Evolutionary conservation across 1,140 invertebrate species (phyloP).

Genomic region (Cydia splendana): DNA sequence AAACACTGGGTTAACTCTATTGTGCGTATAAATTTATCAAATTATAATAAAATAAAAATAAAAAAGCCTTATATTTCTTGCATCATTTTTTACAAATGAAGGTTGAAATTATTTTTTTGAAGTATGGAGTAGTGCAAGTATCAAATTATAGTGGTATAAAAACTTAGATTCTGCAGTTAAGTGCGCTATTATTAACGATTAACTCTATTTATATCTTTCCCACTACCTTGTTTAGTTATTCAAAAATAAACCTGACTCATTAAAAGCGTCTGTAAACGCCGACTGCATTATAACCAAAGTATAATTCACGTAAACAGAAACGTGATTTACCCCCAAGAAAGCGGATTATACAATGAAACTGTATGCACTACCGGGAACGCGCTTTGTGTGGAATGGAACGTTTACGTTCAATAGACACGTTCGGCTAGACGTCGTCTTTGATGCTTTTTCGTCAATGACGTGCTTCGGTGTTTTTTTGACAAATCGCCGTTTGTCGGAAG

Average conservation of each 20-base stretch:
- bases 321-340: slow-evolving; percentile 29
- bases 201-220: slow-evolving; percentile 9
- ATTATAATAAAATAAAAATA: too few relatives aligned
- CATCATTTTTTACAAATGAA: too few relatives aligned
- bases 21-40: too few relatives aligned
- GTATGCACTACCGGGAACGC: slow-evolving; percentile 28
- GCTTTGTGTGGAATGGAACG: slow-evolving; percentile 22
- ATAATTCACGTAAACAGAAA: slow-evolving; percentile 32
- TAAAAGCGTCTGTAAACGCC: slow-evolving; percentile 12
- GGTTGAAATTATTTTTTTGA: too few relatives aligned
- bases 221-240: slow-evolving; percentile 1
- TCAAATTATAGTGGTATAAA: neutral
- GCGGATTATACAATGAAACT: slow-evolving; percentile 29
- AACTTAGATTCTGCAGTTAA: neutral
- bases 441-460: slow-evolving; percentile 31
- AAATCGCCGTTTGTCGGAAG: slow-evolving; percentile 55
- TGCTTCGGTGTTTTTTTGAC: slow-evolving; percentile 46
- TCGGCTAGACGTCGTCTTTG: slow-evolving; percentile 29
- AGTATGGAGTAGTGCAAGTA: too few relatives aligned
- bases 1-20: too few relatives aligned
- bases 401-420: slow-evolving; percentile 30
- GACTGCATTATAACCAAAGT: slow-evolving; percentile 27
- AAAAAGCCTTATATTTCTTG: too few relatives aligned
- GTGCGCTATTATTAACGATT: neutral
- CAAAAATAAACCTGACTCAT: slow-evolving; percentile 29